phyloP scores from a whole-genome alignment of 2,113 vertebrate species.

The Sebastes schlegelii region DNA sequence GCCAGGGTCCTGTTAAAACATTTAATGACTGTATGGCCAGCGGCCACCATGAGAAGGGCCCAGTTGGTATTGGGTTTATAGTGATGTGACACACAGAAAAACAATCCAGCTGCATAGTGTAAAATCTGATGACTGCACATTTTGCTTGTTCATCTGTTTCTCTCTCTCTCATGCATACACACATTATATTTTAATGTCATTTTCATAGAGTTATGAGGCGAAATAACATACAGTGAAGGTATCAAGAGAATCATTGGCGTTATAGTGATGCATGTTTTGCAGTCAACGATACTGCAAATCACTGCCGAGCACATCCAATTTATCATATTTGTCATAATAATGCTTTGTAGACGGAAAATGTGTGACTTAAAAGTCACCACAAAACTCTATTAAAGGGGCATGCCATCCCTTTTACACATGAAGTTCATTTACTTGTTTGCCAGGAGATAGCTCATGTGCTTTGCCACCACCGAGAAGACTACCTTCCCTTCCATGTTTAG shows the following conservation, averaged over 20 bases:
- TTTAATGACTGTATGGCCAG: constrained; percentile 42
- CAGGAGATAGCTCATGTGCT: no score
- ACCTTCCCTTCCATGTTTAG: no score
- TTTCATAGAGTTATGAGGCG: neutral
- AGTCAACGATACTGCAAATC: neutral
- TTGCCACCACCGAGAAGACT: no score
- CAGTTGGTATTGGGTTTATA: constrained; percentile 36
- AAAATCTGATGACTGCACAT: constrained; percentile 35
- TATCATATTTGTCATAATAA: neutral
- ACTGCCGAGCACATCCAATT: neutral
- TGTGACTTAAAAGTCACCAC: neutral
- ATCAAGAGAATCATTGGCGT: neutral
- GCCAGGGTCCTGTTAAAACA: constrained; percentile 60
- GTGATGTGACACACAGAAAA: constrained; percentile 12
- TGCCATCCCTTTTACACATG: neutral
- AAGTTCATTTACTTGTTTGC: neutral
- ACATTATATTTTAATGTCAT: neutral
- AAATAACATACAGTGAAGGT: neutral
- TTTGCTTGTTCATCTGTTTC: constrained; percentile 13
- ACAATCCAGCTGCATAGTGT: constrained; percentile 12
- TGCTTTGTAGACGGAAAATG: neutral
- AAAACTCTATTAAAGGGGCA: neutral
- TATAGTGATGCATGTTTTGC: neutral
- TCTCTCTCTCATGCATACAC: neutral
- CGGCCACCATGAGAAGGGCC: neutral